Base-by-base conservation (phyloP, 2,113 vertebrate genomes). In the Amphiprion ocellaris region DNA sequence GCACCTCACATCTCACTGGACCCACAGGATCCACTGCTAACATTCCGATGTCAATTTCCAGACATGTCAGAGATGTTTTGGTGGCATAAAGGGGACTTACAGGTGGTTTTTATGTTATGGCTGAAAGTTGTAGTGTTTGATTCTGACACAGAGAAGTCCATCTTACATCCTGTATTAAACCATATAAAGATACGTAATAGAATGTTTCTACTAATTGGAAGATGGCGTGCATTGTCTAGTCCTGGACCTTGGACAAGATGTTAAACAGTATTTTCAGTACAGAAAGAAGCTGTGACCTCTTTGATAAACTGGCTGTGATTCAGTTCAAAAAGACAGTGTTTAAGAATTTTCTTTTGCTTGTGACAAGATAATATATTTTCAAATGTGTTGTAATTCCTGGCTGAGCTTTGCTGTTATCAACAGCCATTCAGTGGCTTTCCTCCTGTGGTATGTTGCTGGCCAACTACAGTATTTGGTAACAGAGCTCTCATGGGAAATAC, bases 391-490 rank as follows among this genome's bases (percentile, higher is more conserved):
- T 50, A 46, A 74, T 61, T 52, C 66, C 39, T 61, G 26, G 24
- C 23, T 49, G 24, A 56, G 47, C 49, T 23, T 11, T 19, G 9
- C 26, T 60, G 30, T 63, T 75, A 68, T 55, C 76, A 77, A 52
- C 63, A 72, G 71, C 55, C 37, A 69, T 15, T 41, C 21, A 73
- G 56, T 6, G 2, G 39, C 55, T 17, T 68, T 77, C 37, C 64
- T 53, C 75, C 62, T 28, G 59, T 70, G 41, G 49, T 73, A 24
- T 53, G 55, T 28, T 44, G 70, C 47, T 63, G 71, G 77, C 65
- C 69, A 23, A 16, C 54, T 28, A 44, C 50, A 28, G 64, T 47
- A 46, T 63, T 78, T 46, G 49, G 61, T 75, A 67, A 72, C 69
- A 28, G n/a, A n/a, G 46, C 23, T 66, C 23, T 56, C 52, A 39